Percentiles rank a stretch among this genome's conserved stretches.
phyloP scores from a whole-genome alignment of 1,140 invertebrate species.

The Adoxophyes honmai region DNA sequence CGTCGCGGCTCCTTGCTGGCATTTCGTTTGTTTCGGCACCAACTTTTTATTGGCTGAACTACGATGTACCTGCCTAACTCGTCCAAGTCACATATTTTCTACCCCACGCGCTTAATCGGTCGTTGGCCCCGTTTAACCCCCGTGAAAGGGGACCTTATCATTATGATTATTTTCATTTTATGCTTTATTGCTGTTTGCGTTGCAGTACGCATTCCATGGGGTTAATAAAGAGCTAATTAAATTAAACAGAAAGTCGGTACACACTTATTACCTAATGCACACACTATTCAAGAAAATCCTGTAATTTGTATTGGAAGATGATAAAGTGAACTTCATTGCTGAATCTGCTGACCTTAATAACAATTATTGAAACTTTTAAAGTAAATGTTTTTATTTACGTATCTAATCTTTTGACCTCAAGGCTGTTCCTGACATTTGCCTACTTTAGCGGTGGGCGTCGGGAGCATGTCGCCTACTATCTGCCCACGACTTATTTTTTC shows the following conservation, averaged over 20 bases:
- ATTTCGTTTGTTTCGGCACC: constrained; percentile 13
- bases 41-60: constrained; percentile 10
- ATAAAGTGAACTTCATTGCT: too few relatives aligned
- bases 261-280: too few relatives aligned
- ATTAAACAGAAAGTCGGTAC: too few relatives aligned
- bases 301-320: too few relatives aligned
- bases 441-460: too few relatives aligned
- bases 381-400: too few relatives aligned
- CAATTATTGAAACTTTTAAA: too few relatives aligned
- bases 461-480: background rate
- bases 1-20: constrained; percentile 2
- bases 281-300: too few relatives aligned
- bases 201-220: background rate
- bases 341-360: too few relatives aligned
- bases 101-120: constrained; percentile 6
- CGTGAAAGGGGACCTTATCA: background rate
- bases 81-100: background rate
- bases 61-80: background rate
- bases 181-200: background rate
- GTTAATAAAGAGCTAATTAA: too few relatives aligned
- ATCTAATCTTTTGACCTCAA: too few relatives aligned
- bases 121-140: constrained; percentile 5
- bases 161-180: constrained; percentile 4
- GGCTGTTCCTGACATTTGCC: too few relatives aligned
- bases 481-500: background rate